phyloP scores from a whole-genome alignment of 2,797 vertebrate genomes.

The Onychomys torridus region DNA sequence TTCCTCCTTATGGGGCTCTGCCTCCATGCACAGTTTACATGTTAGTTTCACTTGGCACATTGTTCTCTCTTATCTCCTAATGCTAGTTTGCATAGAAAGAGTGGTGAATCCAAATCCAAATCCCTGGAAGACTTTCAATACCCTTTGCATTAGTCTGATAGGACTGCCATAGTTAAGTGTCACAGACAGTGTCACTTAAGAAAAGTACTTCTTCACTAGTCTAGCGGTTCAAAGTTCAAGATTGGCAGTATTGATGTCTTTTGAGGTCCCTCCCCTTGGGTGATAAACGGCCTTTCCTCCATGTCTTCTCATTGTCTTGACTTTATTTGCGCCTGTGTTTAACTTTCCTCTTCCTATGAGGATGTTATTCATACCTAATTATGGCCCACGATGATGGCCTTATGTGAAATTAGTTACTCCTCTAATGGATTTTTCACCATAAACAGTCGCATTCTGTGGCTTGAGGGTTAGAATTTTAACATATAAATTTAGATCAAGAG shows the following conservation, averaged over 20 bases:
- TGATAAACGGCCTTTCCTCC: neutral
- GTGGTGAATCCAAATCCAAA: neutral
- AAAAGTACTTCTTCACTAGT: neutral
- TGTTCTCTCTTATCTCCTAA: neutral
- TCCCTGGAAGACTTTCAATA: neutral
- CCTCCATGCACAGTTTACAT: neutral
- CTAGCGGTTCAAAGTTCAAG: neutral
- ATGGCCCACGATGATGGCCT: neutral
- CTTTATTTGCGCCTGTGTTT: neutral
- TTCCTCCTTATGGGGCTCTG: neutral
- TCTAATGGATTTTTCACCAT: neutral
- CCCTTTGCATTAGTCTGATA: neutral
- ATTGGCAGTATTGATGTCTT: neutral
- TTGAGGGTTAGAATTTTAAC: neutral
- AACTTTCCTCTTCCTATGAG: neutral
- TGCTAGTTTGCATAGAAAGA: neutral
- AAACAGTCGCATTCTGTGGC: neutral
- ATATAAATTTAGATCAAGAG: neutral
- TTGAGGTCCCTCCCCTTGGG: neutral
- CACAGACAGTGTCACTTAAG: neutral
- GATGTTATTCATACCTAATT: neutral
- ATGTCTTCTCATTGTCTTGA: neutral
- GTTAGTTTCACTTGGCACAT: neutral
- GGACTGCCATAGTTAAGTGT: neutral
- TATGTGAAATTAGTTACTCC: neutral